Evolutionary conservation across 1,140 invertebrate species (phyloP).

Genomic region (Manduca sexta): DNA sequence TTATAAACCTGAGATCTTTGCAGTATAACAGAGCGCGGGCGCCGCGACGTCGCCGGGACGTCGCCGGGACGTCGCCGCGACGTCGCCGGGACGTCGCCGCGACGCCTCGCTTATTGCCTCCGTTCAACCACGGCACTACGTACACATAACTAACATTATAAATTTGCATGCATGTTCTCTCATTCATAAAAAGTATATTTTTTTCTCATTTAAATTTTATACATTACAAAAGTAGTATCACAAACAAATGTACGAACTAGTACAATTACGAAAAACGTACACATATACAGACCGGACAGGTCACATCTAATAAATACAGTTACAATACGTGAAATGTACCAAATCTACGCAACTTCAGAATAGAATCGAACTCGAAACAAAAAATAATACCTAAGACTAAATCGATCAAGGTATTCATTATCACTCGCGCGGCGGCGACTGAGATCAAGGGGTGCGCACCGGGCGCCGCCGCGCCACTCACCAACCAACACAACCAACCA

Average conservation of each 20-base stretch:
- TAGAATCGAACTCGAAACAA: constrained; percentile 68
- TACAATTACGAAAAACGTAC: constrained; percentile 66
- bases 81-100: constrained; percentile 22
- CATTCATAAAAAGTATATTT: constrained; percentile 59
- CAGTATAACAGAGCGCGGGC: constrained; percentile 33
- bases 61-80: constrained; percentile 16
- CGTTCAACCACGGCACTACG: constrained; percentile 28
- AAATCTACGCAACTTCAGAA: constrained; percentile 66
- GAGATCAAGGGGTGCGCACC: constrained; percentile 59
- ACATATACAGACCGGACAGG: constrained; percentile 48
- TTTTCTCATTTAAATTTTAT: constrained; percentile 65
- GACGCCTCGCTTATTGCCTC: constrained; percentile 30
- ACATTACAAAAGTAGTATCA: constrained; percentile 74
- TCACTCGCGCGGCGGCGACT: constrained; percentile 61
- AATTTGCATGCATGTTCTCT: constrained; percentile 46
- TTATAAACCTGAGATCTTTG: constrained; percentile 72
- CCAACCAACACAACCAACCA: constrained; percentile 33
- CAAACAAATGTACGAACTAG: constrained; percentile 73
- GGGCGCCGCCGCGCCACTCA: constrained; percentile 50
- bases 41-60: no score
- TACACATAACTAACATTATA: constrained; percentile 45
- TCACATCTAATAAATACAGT: constrained; percentile 68
- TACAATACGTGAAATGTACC: constrained; percentile 60
- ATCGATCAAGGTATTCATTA: constrained; percentile 50
- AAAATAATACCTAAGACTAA: constrained; percentile 66